Evolutionary conservation across 2,113 vertebrate species (phyloP).

Genomic region (Myrmecobius fasciatus): DNA sequence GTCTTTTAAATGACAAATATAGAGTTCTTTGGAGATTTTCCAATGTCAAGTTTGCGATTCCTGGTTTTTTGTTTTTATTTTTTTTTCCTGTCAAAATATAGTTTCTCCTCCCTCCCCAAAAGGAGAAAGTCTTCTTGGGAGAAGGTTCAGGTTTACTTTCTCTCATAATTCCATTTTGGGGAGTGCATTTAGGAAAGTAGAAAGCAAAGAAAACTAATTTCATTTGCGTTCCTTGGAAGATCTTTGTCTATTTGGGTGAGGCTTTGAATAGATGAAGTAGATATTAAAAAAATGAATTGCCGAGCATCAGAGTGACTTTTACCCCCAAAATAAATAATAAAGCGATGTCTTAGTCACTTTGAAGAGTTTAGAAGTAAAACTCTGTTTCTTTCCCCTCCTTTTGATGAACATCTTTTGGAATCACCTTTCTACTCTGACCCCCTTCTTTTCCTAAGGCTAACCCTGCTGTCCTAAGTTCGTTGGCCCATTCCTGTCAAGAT

Average conservation of each 20-base stretch:
- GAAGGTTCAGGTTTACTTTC: background rate
- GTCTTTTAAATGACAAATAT: slow-evolving; percentile 17
- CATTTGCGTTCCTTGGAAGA: background rate
- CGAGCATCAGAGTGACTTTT: slow-evolving; percentile 63
- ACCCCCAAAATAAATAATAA: slow-evolving; percentile 4
- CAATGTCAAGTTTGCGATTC: slow-evolving; percentile 5
- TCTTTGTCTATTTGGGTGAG: background rate
- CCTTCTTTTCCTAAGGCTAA: background rate
- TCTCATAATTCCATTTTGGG: slow-evolving; percentile 15
- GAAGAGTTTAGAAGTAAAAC: slow-evolving; percentile 21
- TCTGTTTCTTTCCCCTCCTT: background rate
- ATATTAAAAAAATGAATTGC: slow-evolving; percentile 35
- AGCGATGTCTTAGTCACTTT: slow-evolving; percentile 41
- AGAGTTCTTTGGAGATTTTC: slow-evolving; percentile 18
- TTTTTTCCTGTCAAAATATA: slow-evolving; percentile 31
- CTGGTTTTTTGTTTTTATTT: slow-evolving; percentile 27
- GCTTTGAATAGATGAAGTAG: background rate
- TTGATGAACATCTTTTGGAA: background rate
- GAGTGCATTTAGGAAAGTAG: slow-evolving; percentile 3
- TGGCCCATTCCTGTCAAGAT: background rate
- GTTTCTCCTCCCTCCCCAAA: background rate
- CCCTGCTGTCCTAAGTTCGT: background rate
- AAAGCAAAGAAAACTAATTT: background rate
- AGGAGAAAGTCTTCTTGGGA: background rate
- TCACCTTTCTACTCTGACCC: background rate